phyloP scores from a whole-genome alignment of 1,140 invertebrate species.

The Araneus ventricosus region DNA sequence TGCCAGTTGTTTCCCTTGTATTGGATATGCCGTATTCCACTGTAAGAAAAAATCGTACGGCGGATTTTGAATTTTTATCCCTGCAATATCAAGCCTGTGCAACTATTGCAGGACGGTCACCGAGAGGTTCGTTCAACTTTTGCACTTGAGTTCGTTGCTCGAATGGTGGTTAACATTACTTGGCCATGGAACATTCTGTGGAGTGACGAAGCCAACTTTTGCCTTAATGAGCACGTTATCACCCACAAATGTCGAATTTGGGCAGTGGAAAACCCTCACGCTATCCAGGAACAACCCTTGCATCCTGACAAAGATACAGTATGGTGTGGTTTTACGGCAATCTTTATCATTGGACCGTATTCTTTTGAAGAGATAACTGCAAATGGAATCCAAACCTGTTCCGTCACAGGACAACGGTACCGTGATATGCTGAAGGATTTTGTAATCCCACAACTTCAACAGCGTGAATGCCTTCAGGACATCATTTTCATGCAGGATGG shows the following conservation, averaged over 20 bases:
- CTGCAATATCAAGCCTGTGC: no score
- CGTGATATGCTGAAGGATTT: conserved; percentile 40
- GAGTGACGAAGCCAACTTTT: conserved; percentile 31
- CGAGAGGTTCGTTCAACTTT: no score
- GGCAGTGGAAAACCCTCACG: background rate
- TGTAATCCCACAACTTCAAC: conserved; percentile 30
- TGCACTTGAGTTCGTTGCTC: no score
- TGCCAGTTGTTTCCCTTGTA: no score
- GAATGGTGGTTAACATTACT: no score
- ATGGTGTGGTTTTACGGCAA: conserved; percentile 40
- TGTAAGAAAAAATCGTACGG: no score
- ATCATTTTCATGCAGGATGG: conserved; percentile 39
- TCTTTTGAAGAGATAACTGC: conserved; percentile 10
- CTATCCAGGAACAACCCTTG: conserved; percentile 15
- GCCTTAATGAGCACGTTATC: background rate
- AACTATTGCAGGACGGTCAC: no score
- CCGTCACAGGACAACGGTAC: conserved; percentile 1
- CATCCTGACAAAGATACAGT: conserved; percentile 18
- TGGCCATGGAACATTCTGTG: background rate
- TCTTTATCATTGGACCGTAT: conserved; percentile 25
- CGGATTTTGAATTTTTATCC: no score
- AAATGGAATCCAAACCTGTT: background rate
- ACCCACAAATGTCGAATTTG: conserved; percentile 36
- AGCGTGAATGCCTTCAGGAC: conserved; percentile 11
- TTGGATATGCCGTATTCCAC: no score